These are phyloP conservation scores for Notamacropus eugenii DNA, from an alignment of 2,797 vertebrate genomes.

Conservation along the genomic window DNA sequence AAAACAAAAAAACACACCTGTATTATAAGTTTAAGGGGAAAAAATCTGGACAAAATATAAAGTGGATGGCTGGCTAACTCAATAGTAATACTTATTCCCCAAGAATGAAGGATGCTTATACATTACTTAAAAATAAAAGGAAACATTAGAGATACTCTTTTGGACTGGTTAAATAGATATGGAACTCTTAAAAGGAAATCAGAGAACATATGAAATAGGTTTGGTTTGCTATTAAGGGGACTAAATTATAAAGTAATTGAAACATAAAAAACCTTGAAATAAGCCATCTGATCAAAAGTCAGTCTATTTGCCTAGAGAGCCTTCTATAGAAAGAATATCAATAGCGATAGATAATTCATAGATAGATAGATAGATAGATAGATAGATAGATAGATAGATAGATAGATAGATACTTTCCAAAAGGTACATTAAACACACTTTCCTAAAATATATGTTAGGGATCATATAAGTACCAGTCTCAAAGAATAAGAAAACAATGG, in stretches of 20 bases:
- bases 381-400: neutral
- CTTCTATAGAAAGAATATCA: neutral
- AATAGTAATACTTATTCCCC: neutral
- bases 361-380: neutral
- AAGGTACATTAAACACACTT: neutral
- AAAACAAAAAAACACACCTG: neutral
- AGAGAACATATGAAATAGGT: neutral
- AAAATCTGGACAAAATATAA: slow-evolving; percentile 15
- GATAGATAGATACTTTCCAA: neutral
- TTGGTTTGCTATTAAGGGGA: neutral
- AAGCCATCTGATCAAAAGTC: neutral
- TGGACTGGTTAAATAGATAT: neutral
- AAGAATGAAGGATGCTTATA: neutral
- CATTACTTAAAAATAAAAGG: neutral
- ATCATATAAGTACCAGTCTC: neutral
- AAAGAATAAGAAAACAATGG: neutral
- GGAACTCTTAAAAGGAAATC: neutral
- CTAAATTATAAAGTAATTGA: slow-evolving; percentile 19
- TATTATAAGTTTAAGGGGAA: slow-evolving; percentile 41
- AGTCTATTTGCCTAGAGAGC: neutral
- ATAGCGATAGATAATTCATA: neutral
- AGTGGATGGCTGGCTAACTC: neutral
- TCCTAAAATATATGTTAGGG: neutral
- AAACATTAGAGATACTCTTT: neutral
- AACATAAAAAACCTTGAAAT: neutral